Evolutionary conservation across 2,797 vertebrate genomes (phyloP).

Genomic region (Premnoplex brunnescens): DNA sequence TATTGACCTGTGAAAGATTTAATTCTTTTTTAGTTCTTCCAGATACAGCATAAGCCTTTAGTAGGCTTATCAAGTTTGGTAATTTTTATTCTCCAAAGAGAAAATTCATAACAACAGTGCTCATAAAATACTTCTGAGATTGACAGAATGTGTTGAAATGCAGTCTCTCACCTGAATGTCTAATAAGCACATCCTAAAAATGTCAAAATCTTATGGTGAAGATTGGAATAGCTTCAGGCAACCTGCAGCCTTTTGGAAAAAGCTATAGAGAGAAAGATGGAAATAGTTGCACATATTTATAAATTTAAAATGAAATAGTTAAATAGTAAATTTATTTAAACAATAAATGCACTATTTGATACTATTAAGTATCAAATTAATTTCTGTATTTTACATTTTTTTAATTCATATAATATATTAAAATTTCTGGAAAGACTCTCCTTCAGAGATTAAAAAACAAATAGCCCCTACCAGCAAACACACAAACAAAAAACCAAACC

Average conservation of each 20-base stretch:
- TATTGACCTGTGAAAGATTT: background rate
- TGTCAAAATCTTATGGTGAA: background rate
- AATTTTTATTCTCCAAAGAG: constrained; percentile 22
- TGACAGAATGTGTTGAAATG: background rate
- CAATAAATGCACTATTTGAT: background rate
- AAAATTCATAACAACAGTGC: background rate
- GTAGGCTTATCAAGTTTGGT: background rate
- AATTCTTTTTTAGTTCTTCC: background rate
- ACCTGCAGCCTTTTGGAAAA: background rate
- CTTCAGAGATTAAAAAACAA: background rate
- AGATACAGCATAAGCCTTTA: background rate
- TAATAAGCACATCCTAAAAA: constrained; percentile 13
- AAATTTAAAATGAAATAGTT: background rate
- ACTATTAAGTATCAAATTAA: background rate
- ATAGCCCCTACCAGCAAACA: background rate
- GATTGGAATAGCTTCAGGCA: background rate
- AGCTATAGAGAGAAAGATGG: background rate
- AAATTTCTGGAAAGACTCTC: background rate
- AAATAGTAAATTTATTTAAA: background rate
- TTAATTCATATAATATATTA: background rate
- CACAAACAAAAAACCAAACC: background rate
- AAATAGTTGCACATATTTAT: background rate
- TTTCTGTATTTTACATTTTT: background rate
- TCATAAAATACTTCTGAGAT: background rate
- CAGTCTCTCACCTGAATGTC: background rate